Conservation (phyloP, 2,113 vertebrate genomes). For the Pangasianodon gigas region DNA sequence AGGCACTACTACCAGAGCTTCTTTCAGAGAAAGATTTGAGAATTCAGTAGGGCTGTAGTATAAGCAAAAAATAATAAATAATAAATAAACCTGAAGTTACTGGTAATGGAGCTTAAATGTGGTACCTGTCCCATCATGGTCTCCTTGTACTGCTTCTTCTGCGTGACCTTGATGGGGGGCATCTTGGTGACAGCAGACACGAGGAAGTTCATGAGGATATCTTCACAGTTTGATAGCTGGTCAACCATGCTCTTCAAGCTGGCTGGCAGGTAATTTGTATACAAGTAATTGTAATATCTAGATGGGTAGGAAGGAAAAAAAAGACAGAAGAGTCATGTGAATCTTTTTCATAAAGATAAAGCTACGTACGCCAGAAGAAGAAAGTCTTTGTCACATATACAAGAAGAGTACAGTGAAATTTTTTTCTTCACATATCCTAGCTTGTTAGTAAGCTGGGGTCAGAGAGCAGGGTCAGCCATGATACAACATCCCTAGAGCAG, state of each 20-base stretch:
- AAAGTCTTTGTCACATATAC: background rate
- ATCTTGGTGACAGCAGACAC: conserved; percentile 96
- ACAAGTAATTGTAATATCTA: conserved; percentile 99
- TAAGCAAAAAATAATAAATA: background rate
- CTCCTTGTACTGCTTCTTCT: conserved; percentile 99
- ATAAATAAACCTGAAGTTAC: background rate
- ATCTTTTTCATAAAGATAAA: background rate
- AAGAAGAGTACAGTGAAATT: background rate
- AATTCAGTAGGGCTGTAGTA: background rate
- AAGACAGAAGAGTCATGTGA: background rate
- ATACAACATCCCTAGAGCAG: background rate
- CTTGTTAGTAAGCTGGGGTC: background rate
- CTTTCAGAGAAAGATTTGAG: background rate
- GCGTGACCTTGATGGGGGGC: conserved; percentile 98
- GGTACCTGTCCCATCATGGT: conserved; percentile 99
- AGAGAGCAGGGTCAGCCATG: background rate
- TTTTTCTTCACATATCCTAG: background rate
- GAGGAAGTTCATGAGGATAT: conserved; percentile 99
- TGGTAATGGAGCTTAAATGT: background rate
- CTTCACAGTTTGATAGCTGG: conserved; percentile 99
- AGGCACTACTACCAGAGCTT: background rate
- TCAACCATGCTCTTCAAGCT: conserved; percentile 95
- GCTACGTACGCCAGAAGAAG: background rate
- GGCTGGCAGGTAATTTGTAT: conserved; percentile 93
- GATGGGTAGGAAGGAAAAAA: background rate